phyloP scores from a whole-genome alignment of 2,113 vertebrate species.

The Propithecus coquereli region DNA sequence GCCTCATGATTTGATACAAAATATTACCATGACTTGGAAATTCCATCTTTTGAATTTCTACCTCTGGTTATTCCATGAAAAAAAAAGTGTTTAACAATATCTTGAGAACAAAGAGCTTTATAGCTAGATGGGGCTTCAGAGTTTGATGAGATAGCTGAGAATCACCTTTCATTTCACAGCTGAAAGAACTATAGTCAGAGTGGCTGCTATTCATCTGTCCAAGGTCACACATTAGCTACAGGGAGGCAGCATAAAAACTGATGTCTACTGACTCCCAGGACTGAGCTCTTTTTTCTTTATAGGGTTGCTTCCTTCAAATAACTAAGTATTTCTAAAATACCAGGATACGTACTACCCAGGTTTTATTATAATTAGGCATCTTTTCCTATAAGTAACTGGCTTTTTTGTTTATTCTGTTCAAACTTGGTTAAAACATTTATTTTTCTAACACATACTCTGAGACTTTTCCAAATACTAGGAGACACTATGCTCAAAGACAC shows the following conservation, averaged over 20 bases:
- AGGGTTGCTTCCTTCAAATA: neutral
- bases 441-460: slow-evolving; percentile 31
- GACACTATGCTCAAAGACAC: neutral
- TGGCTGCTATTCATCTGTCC: neutral
- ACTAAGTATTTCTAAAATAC: neutral
- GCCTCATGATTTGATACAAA: neutral
- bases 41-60: neutral
- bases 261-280: neutral
- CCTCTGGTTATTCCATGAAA: neutral
- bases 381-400: neutral
- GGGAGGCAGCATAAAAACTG: neutral
- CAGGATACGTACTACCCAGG: neutral
- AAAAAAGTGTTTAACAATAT: neutral
- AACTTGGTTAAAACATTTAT: slow-evolving; percentile 2
- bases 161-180: neutral
- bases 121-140: neutral
- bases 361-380: neutral
- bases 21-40: neutral
- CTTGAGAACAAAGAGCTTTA: neutral
- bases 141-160: neutral
- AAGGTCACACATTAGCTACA: neutral
- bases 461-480: slow-evolving; percentile 29
- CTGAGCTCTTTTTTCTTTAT: neutral
- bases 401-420: neutral
- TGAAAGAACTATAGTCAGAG: neutral